These are phyloP conservation scores for Zootermopsis nevadensis DNA, from an alignment of 2,888 invertebrate genomes.

Conservation along the genomic window DNA sequence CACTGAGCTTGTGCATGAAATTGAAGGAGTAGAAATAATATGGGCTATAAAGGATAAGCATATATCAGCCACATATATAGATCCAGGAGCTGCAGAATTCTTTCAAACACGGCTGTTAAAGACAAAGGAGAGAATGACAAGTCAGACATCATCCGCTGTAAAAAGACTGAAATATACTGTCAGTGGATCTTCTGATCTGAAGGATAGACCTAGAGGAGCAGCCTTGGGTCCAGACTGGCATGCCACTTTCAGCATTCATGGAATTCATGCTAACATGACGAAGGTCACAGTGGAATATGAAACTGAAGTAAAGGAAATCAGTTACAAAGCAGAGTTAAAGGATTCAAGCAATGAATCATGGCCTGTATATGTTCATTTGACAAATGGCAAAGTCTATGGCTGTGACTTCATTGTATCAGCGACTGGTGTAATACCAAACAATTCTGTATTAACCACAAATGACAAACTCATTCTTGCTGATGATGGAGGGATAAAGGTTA, in stretches of 20 bases:
- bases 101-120: slow-evolving; percentile 71
- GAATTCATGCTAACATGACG: slow-evolving; percentile 58
- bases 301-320: slow-evolving; percentile 59
- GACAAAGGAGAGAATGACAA: slow-evolving; percentile 55
- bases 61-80: slow-evolving; percentile 94
- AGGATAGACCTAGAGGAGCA: slow-evolving; percentile 73
- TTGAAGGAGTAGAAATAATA: slow-evolving; percentile 83
- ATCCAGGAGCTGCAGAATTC: slow-evolving; percentile 95
- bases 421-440: slow-evolving; percentile 87
- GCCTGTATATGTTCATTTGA: slow-evolving; percentile 79
- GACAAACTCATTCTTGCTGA: slow-evolving; percentile 64
- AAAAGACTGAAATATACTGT: slow-evolving; percentile 76
- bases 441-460: slow-evolving; percentile 3
- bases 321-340: slow-evolving; percentile 59
- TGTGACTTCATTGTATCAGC: slow-evolving; percentile 96
- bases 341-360: slow-evolving; percentile 65
- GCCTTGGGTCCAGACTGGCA: slow-evolving; percentile 99
- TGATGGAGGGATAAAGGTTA: slow-evolving; percentile 88
- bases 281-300: slow-evolving; percentile 63
- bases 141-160: slow-evolving; percentile 55
- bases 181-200: slow-evolving; percentile 63
- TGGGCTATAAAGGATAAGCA: slow-evolving; percentile 96
- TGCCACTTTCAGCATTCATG: slow-evolving; percentile 72
- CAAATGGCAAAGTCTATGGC: slow-evolving; percentile 75
- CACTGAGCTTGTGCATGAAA: slow-evolving; percentile 92